Evolutionary conservation across 2,888 invertebrate species (phyloP).

Genomic region (Lithodes maja): DNA sequence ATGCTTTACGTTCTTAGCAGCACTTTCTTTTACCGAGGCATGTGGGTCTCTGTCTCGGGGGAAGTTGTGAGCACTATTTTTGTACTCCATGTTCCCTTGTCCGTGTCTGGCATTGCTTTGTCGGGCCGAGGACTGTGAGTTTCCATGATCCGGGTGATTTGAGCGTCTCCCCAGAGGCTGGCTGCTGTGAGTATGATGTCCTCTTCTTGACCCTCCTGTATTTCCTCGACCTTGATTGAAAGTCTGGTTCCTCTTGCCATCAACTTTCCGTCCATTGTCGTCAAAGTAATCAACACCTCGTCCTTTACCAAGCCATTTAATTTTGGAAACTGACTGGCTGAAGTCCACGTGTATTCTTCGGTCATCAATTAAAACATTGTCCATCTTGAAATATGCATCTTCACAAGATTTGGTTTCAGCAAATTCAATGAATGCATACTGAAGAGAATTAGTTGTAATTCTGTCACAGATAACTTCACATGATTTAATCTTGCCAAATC

Average conservation of each 20-base stretch:
- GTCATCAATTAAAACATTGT: slow-evolving; percentile 99
- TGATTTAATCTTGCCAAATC: slow-evolving; percentile 76
- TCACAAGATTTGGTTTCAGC: slow-evolving; percentile 94
- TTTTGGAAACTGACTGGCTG: slow-evolving; percentile 97
- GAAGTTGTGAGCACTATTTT: neutral
- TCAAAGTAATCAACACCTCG: slow-evolving; percentile 65
- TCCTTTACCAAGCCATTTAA: slow-evolving; percentile 91
- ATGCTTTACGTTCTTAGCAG: neutral
- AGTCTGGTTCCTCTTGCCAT: slow-evolving; percentile 24
- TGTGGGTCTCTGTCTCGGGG: neutral
- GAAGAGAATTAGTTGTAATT: slow-evolving; percentile 93
- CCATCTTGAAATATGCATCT: slow-evolving; percentile 99
- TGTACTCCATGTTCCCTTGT: neutral
- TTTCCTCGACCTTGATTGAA: neutral
- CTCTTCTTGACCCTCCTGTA: neutral
- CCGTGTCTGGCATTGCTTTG: neutral
- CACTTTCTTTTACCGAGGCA: neutral
- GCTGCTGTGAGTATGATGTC: neutral
- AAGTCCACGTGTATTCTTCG: slow-evolving; percentile 99
- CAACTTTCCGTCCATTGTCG: slow-evolving; percentile 45
- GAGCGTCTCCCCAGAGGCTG: neutral
- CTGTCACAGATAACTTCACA: slow-evolving; percentile 98
- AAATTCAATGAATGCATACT: slow-evolving; percentile 99
- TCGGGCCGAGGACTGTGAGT: neutral
- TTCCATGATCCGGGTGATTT: neutral